phyloP scores from a whole-genome alignment of 2,113 vertebrate species.

The Nesogale talazaci region DNA sequence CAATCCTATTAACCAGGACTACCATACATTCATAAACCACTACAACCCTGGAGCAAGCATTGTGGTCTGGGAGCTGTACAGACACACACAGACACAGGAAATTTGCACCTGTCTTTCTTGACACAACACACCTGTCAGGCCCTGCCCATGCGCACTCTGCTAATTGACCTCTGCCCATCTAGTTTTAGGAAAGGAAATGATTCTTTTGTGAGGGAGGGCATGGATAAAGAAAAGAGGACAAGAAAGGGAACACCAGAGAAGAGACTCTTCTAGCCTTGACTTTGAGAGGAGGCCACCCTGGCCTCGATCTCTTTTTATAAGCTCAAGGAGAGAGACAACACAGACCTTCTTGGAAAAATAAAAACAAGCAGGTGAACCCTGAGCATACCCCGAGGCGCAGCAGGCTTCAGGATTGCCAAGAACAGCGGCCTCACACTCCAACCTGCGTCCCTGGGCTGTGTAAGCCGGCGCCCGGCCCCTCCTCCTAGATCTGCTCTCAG shows the following conservation, averaged over 20 bases:
- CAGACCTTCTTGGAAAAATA: conserved; percentile 80
- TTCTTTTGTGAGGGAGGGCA: conserved; percentile 17
- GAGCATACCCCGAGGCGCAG: conserved; percentile 73
- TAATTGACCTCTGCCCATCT: conserved; percentile 63
- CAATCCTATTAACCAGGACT: conserved; percentile 76
- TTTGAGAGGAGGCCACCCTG: conserved; percentile 66
- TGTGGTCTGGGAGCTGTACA: conserved; percentile 79
- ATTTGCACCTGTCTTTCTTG: conserved; percentile 92
- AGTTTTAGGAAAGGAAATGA: conserved; percentile 71
- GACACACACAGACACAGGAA: conserved; percentile 86
- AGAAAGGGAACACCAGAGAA: background rate
- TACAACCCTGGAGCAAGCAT: conserved; percentile 84
- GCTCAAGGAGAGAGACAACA: conserved; percentile 74
- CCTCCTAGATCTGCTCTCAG: background rate
- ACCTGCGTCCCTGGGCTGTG: conserved; percentile 64
- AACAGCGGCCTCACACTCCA: conserved; percentile 61
- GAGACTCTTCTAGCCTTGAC: conserved; percentile 65
- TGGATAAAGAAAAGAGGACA: background rate
- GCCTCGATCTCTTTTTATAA: conserved; percentile 65
- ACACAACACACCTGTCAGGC: conserved; percentile 91
- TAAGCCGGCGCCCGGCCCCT: background rate
- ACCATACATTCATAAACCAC: conserved; percentile 84
- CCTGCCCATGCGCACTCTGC: conserved; percentile 82
- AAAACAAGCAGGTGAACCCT: conserved; percentile 78
- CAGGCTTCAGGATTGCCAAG: conserved; percentile 70